Evolutionary conservation across 1,140 invertebrate genomes (phyloP), one percentile per base, ranked within the genome.

Genomic region (Scylla paramamosain): DNA sequence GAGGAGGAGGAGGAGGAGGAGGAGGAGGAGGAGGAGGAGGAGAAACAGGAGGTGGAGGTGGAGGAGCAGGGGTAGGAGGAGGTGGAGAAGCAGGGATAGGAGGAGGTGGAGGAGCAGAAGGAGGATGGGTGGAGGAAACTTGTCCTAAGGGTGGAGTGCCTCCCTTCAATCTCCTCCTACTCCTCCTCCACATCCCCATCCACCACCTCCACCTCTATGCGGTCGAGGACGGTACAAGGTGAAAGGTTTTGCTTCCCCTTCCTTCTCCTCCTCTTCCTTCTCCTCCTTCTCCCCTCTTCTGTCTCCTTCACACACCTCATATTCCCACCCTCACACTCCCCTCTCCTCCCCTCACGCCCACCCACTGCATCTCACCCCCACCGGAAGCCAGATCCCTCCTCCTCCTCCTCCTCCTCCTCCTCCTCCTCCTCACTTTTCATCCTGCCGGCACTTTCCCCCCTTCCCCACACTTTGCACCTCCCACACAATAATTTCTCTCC

Each of bases 181-280:
- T 77, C 67, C n/a, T 77, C 67, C 20, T 77, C 52, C 20, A 4
- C 52, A 2, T 59, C 52, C 52, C 10, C 52, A 2, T 59, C 52
- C 52, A 4, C 52, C 10, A 4, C 52, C 12, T 59, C 10, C 39
- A 2, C 39, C 39, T 59, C 10, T 4, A 20, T 12, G 20, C 67
- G 67, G 67, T 77, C 67, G 67, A 77, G 67, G 67, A 77, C 67
- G 67, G n/a, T 77, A n/a, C 67, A 77, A 77, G 67, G 67, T 77
- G 67, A 77, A 77, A 77, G 67, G 67, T 77, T 77, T 77, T 77
- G 67, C 67, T 77, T 77, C 67, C 67, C 67, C 67, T 77, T 77
- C 67, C 67, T n/a, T 3, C 67, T 20, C 25, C 12, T 77, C n/a
- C 25, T n/a, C 67, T 20, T n/a, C 20, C 67, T 20, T 8, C 20